Conservation (phyloP, 2,888 invertebrate genomes). For the Caenorhabditis uteleia region DNA sequence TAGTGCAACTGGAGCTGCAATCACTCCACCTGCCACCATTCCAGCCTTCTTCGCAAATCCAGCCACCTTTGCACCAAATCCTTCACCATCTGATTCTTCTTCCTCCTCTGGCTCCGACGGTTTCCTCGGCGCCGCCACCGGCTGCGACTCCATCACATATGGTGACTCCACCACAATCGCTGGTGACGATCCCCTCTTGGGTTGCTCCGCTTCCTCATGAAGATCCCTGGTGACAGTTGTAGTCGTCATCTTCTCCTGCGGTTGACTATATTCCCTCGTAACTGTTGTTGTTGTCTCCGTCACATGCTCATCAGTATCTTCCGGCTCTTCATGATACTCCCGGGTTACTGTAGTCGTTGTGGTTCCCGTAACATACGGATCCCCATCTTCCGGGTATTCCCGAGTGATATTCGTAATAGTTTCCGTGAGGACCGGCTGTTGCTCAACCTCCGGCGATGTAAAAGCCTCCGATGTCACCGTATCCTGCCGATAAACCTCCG, state of each 20-base stretch:
- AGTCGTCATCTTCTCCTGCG: not conserved
- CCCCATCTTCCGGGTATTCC: not conserved
- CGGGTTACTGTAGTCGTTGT: slow-evolving; percentile 16
- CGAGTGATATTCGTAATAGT: no score
- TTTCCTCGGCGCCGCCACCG: not conserved
- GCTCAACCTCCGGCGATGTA: no score
- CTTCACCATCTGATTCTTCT: not conserved
- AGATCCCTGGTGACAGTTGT: no score
- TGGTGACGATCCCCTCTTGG: not conserved
- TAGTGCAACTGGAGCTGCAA: slow-evolving; percentile 51
- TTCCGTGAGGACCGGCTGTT: no score
- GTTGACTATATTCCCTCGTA: not conserved
- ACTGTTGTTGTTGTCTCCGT: slow-evolving; percentile 8
- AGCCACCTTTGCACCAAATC: slow-evolving; percentile 6
- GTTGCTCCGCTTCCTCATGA: no score
- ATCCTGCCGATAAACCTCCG: not conserved
- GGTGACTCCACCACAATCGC: not conserved
- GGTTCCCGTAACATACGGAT: slow-evolving; percentile 1
- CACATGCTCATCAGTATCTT: slow-evolving; percentile 11
- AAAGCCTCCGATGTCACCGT: no score
- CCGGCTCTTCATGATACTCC: slow-evolving; percentile 12
- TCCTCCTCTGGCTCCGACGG: not conserved
- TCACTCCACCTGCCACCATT: slow-evolving; percentile 52
- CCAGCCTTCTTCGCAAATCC: slow-evolving; percentile 49
- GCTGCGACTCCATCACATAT: not conserved